phyloP scores from a whole-genome alignment of 53 echinoderm and acorn worm species.

The Patiria pectinifera region DNA sequence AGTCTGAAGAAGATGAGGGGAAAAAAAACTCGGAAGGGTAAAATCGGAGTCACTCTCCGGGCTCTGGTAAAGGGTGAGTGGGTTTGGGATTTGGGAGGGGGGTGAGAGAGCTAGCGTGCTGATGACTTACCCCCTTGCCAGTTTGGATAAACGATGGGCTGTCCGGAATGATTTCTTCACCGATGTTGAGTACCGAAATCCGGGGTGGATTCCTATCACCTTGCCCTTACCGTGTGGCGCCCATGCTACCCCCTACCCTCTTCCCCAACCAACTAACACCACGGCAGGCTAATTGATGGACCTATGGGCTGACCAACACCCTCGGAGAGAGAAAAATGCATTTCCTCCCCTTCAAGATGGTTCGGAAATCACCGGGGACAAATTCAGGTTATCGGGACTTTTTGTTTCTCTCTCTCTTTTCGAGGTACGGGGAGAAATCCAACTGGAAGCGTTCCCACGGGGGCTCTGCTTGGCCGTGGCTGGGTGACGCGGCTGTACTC shows the following conservation, averaged over 20 bases:
- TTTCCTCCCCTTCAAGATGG: neutral
- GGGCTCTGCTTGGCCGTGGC: neutral
- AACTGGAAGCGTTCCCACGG: neutral
- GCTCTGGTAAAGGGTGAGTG: too few relatives aligned
- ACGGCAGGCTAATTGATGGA: neutral
- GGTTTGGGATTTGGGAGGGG: too few relatives aligned
- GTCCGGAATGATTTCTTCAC: constrained; percentile 47
- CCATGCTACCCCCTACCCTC: neutral
- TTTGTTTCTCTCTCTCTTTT: neutral
- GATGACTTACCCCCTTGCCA: neutral
- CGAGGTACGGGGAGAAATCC: neutral
- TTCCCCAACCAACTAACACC: too few relatives aligned
- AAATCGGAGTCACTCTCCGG: neutral
- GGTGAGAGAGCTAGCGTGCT: neutral
- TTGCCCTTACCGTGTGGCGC: constrained; percentile 15
- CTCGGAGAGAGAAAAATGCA: neutral
- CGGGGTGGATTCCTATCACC: constrained; percentile 50
- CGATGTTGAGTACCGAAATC: constrained; percentile 49
- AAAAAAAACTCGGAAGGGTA: neutral
- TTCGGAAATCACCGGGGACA: constrained; percentile 38
- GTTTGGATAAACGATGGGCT: constrained; percentile 5
- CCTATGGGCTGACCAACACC: neutral
- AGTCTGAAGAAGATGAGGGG: neutral
- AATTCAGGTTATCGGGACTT: neutral
- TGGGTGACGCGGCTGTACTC: neutral